Base-by-base conservation (phyloP, 2,888 invertebrate species). In the Gymnosoma rotundatum region DNA sequence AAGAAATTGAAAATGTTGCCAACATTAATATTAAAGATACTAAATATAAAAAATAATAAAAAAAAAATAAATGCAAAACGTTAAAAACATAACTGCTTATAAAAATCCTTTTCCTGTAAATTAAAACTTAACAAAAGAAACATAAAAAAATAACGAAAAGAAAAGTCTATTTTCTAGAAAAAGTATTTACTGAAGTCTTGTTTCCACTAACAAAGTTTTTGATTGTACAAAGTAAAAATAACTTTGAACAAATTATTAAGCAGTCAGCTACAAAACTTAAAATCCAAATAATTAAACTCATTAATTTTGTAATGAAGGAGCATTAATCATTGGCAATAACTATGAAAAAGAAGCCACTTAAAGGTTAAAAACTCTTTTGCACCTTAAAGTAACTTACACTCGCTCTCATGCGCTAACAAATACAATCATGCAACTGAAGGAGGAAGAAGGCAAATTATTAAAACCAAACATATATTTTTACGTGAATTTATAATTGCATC, bases 271-370 rank as follows among this genome's bases (percentile, higher is more conserved):
- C 38, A 74, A 48, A 66, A 73, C n/a, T 42, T 38, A 48, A 74
- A 76, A 76, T 83, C 75, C 72, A 73, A 76, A 73, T 63, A 80
- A 83, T 80, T 83, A 73, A 76, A 80, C 69, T 80, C 73, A 83
- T 83, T 83, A 80, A 80, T 80, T 78, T 73, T 80, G 54, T 76
- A 80, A 73, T 61, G 45, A 67, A 79, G 66, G 67, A 66, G 58
- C 83, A 83, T 83, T 80, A 83, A 83, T 80, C 72, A 83, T 76
- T 80, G 42, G 42, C 72, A 73, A 61, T 69, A 80, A 48, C 42
- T 66, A 70, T 56, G 36, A 25, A 63, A 38, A 60, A 52, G 50
- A 52, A 20, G 70, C 69, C 64, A 18, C 32, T 42, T 0, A 42
- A 42, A 42, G 12, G 12, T 42, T 12, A 1, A 42, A 42, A 20